Base-by-base conservation (phyloP, 2,888 invertebrate species). In the Deilephila elpenor region DNA sequence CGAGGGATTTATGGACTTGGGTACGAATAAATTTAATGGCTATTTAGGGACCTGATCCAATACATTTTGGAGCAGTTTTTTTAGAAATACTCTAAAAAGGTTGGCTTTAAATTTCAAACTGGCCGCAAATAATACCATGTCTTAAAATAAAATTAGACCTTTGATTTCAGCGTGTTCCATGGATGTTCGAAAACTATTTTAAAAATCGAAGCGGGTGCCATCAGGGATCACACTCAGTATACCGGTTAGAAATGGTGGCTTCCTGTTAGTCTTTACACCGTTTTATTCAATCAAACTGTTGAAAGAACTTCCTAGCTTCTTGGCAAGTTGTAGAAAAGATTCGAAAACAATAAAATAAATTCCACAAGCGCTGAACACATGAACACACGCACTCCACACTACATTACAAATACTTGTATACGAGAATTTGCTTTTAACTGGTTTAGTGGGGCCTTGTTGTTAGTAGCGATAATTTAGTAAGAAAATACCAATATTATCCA, bases 321-420 rank as follows among this genome's bases (percentile, higher is more conserved):
- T 37, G 2, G 7, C 37, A 37, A 37, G 37, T 37, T 37, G 37
- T 37, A 37, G 37, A 37, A 37, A 37, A 2, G 2, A 37, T 53
- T 53, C 19, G 53, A 6, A 56, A 17, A 17, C 7, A n/a, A 56
- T n/a, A 56, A 56, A 17, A 56, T 56, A n/a, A 56, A 56, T 56
- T 56, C 56, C 56, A 56, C 56, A 56, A 56, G 19, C 56, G n/a
- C 56, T 56, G 64, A 7, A 59, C 59, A 62, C n/a, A 62, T 34
- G 61, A 60, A 62, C 61, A 44, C 64, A 67, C 67, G 67, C 67
- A 67, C 51, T n/a, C 32, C n/a, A 25, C 25, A 51, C 44, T 51
- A 44, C 61, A 11, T 19, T 19, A 6, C 56, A 56, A 56, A 56
- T n/a, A 25, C 25, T 25, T 25, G n/a, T n/a, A n/a, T n/a, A n/a